Evolutionary conservation across 2,888 invertebrate species (phyloP).

Genomic region (Amphipyra tragopoginis): DNA sequence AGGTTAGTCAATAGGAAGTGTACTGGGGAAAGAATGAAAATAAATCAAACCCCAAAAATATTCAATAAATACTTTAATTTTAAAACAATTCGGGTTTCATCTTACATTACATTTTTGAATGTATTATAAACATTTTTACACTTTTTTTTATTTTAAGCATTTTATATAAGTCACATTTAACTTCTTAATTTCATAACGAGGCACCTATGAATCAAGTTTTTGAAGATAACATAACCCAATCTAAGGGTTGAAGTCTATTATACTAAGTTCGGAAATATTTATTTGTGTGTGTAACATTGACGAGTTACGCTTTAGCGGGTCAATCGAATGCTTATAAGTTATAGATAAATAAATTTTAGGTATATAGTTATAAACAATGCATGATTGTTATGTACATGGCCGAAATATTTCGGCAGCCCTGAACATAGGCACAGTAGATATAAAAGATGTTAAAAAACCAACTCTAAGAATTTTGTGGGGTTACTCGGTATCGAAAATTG

Average conservation of each 20-base stretch:
- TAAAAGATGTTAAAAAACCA: no score
- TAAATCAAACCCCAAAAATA: slow-evolving; percentile 5
- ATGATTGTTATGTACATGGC: no score
- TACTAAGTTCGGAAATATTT: background rate
- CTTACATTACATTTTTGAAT: slow-evolving; percentile 65
- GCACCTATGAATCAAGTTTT: slow-evolving; percentile 30
- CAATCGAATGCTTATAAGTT: background rate
- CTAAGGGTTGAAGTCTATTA: background rate
- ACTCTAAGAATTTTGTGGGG: no score
- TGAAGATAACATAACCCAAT: background rate
- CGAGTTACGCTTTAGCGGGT: background rate
- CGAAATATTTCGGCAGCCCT: no score
- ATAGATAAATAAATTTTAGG: background rate
- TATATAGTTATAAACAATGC: no score
- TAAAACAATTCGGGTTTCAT: slow-evolving; percentile 67
- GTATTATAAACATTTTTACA: slow-evolving; percentile 53
- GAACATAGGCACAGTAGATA: no score
- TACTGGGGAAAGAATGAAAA: no score
- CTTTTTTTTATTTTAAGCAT: slow-evolving; percentile 42
- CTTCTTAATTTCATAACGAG: slow-evolving; percentile 32
- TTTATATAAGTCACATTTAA: slow-evolving; percentile 40
- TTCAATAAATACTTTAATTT: slow-evolving; percentile 80
- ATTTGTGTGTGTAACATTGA: slow-evolving; percentile 15
- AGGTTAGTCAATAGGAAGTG: no score
- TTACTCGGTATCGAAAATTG: no score